Evolutionary conservation across 1,140 invertebrate species (phyloP), one percentile per base, ranked within the genome.

Genomic region (Lordiphosa mommai): DNA sequence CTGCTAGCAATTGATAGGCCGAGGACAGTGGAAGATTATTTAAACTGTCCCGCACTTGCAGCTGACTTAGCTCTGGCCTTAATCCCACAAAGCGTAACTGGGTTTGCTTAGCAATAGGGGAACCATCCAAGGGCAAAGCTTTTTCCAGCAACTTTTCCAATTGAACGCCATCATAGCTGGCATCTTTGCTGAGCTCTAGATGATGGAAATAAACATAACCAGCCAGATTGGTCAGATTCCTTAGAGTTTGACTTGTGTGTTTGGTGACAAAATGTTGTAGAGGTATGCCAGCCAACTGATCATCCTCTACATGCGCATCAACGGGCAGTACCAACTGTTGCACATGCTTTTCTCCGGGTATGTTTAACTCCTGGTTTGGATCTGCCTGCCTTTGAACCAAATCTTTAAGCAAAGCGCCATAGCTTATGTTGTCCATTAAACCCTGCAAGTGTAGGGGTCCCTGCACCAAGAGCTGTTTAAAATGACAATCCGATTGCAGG

Each of bases 201-300:
- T 87, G 64, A 30, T 89, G 67, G 32, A 91, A 89, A 41, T 73
- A 87, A 3, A 91, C 77, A 59, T 88, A 80, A 2, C 90, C 91
- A 2, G 63, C 59, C 1, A 92, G 32, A 6, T 59, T 60, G 3
- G 61, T 61, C 0, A 89, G 27, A 30, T 88, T 49, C 1, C 47
- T 9, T 1, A 91, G 51, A 0, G 59, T 56, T 72, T 91, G 90
- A 2, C 80, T 61, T 0, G 87, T 87, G 40, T 90, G 85, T 60
- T 84, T 87, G 4, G 89, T 89, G 2, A 92, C 63, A 57, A 91
- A 89, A 0, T 79, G 68, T 6, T 86, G 61, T 2, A 91, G 34
- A 8, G 69, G 51, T 23, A 90, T 86, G 7, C 87, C 72, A 55
- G 89, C 91, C 0, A 92, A 71, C 4, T 48, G 61, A 4, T 87